Conservation (phyloP, 2,113 vertebrate species). For the Myotis brandtii region DNA sequence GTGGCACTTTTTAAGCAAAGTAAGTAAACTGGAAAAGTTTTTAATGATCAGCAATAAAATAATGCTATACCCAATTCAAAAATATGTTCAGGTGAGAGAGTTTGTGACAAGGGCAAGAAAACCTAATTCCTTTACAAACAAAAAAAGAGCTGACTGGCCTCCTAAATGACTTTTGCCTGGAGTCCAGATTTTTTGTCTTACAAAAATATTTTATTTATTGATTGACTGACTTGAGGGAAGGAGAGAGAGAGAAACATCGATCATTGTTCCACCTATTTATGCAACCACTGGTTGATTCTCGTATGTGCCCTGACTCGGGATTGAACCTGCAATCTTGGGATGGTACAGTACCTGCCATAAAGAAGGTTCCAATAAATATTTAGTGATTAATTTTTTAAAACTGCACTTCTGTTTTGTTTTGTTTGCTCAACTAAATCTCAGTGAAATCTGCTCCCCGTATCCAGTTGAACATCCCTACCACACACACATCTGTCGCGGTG, state of each 20-base stretch:
- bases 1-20: background rate
- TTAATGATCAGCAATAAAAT: background rate
- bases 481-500: slow-evolving; percentile 87
- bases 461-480: slow-evolving; percentile 87
- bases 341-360: background rate
- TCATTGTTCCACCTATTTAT: too few relatives aligned
- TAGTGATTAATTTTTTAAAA: background rate
- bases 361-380: background rate
- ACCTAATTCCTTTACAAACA: background rate
- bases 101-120: background rate
- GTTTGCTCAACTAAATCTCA: slow-evolving; percentile 80
- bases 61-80: background rate
- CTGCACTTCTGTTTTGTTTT: slow-evolving; percentile 53
- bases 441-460: slow-evolving; percentile 78
- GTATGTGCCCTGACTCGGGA: background rate
- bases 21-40: background rate
- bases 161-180: background rate
- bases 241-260: too few relatives aligned
- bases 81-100: background rate
- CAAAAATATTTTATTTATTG: background rate
- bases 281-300: background rate
- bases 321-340: background rate
- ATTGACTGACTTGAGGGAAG: too few relatives aligned
- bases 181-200: background rate
- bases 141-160: background rate